Conservation (phyloP, 2,113 vertebrate genomes). For the Plectropomus leopardus region DNA sequence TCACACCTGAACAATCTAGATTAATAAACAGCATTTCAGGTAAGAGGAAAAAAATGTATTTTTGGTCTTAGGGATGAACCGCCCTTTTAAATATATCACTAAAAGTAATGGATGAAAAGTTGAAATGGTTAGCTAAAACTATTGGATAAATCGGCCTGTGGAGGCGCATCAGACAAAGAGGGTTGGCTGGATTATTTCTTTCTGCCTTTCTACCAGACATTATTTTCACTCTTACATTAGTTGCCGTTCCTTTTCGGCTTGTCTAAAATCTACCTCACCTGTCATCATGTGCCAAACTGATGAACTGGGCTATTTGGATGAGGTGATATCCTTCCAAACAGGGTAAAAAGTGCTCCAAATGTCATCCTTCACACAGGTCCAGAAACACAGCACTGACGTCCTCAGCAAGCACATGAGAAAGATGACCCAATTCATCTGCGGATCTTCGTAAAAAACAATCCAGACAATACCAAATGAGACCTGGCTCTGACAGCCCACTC, state of each 20-base stretch:
- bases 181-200: slow-evolving; percentile 28
- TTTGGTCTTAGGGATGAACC: too few relatives aligned
- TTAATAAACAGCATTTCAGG: too few relatives aligned
- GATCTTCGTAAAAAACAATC: slow-evolving; percentile 58
- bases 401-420: slow-evolving; percentile 63
- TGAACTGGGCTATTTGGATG: slow-evolving; percentile 32
- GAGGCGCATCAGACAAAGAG: neutral
- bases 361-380: slow-evolving; percentile 70
- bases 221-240: slow-evolving; percentile 15
- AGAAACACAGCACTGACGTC: slow-evolving; percentile 40
- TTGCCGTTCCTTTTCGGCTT: slow-evolving; percentile 9
- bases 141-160: neutral
- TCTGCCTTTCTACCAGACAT: slow-evolving; percentile 1
- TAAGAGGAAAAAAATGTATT: too few relatives aligned
- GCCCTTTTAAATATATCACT: neutral
- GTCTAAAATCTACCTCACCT: slow-evolving; percentile 16
- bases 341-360: slow-evolving; percentile 62
- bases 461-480: slow-evolving; percentile 78
- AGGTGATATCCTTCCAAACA: slow-evolving; percentile 42
- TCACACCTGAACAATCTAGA: too few relatives aligned
- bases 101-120: neutral
- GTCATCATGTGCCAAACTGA: slow-evolving; percentile 52
- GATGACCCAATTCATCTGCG: slow-evolving; percentile 80
- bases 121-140: neutral
- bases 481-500: slow-evolving; percentile 76